Evolutionary conservation across 2,113 vertebrate species (phyloP).

Genomic region (Struthidea cinerea): DNA sequence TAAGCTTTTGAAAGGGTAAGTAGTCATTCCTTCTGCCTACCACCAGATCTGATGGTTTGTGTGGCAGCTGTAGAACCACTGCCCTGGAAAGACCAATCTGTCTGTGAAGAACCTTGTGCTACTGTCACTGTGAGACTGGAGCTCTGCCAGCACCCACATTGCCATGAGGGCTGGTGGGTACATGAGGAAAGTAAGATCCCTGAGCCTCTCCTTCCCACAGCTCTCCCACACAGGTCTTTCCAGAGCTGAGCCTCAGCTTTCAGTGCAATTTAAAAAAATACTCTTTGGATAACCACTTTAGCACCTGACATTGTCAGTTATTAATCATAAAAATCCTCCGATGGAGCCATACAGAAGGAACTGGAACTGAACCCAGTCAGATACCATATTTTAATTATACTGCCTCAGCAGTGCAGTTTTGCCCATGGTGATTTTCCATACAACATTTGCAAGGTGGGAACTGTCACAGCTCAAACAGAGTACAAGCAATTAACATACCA

Average conservation of each 20-base stretch:
- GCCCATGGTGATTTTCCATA: not conserved
- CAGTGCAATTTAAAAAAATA: not conserved
- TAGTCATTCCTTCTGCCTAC: not conserved
- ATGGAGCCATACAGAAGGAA: not conserved
- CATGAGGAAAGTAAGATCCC: not conserved
- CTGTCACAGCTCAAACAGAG: not conserved
- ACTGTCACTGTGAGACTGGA: not conserved
- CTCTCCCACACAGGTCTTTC: not conserved
- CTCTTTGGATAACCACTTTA: not conserved
- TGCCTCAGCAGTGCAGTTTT: not conserved
- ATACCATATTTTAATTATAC: not conserved
- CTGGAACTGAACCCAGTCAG: not conserved
- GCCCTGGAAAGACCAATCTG: not conserved
- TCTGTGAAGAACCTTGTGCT: not conserved
- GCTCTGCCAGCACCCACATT: not conserved
- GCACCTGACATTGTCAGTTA: not conserved
- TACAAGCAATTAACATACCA: not conserved
- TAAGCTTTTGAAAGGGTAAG: not conserved
- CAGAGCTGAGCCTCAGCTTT: not conserved
- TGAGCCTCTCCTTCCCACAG: not conserved
- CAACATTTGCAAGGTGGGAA: not conserved
- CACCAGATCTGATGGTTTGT: rapidly evolving
- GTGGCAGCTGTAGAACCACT: not conserved
- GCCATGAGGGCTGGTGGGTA: rapidly evolving
- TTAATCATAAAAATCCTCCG: not conserved